phyloP scores from a whole-genome alignment of 2,113 vertebrate genomes.

The Chionodraco myersi region DNA sequence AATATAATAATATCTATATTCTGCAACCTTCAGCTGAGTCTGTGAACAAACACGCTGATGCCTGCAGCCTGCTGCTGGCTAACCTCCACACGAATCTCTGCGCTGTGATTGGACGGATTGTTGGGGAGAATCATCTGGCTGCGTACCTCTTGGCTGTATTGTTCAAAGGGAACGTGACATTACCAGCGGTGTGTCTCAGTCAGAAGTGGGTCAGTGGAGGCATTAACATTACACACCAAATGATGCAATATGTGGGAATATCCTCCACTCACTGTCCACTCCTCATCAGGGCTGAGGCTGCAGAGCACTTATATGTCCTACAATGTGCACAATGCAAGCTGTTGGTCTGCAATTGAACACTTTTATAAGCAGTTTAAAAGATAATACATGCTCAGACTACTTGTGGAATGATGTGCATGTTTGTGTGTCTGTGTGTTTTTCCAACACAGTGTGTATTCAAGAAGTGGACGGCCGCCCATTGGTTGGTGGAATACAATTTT shows the following conservation, averaged over 20 bases:
- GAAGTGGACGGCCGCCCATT: no score
- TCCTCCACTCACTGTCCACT: slow-evolving; percentile 27
- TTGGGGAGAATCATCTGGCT: slow-evolving; percentile 57
- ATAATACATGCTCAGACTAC: neutral
- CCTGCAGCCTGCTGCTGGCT: slow-evolving; percentile 60
- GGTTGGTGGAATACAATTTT: neutral
- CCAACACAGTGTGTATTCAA: no score
- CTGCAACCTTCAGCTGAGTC: slow-evolving; percentile 55
- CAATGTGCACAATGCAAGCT: neutral
- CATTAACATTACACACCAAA: slow-evolving; percentile 64
- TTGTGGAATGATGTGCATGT: neutral
- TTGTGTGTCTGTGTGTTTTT: neutral
- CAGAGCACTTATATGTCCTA: slow-evolving; percentile 3
- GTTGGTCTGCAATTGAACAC: slow-evolving; percentile 1
- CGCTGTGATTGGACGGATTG: slow-evolving; percentile 61
- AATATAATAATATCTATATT: slow-evolving; percentile 45
- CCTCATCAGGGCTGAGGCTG: slow-evolving; percentile 8
- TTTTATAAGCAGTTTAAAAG: slow-evolving; percentile 8
- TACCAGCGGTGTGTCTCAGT: slow-evolving; percentile 51
- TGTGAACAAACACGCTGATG: slow-evolving; percentile 62
- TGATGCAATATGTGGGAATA: slow-evolving; percentile 62
- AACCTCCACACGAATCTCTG: slow-evolving; percentile 10
- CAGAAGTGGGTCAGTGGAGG: slow-evolving; percentile 76
- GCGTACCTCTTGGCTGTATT: slow-evolving; percentile 47
- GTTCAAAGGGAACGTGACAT: slow-evolving; percentile 64